phyloP scores from a whole-genome alignment of 2,888 invertebrate genomes.

The Dendrolimus pini region DNA sequence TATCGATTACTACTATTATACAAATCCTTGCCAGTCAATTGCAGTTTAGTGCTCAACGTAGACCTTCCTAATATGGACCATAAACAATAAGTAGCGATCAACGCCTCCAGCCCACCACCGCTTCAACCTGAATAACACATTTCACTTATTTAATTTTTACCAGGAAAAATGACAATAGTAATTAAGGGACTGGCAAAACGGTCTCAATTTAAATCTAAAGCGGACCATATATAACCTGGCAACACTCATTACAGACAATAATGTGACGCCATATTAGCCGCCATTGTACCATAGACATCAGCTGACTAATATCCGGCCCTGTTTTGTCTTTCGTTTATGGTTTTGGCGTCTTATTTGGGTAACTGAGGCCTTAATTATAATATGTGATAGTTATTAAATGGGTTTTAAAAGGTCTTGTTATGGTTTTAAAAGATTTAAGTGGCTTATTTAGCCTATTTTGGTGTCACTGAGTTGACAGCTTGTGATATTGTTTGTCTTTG shows the following conservation, averaged over 20 bases:
- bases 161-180: neutral
- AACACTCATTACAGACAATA: neutral
- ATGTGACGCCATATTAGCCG: constrained; percentile 29
- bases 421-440: neutral
- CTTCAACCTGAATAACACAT: too few species aligned
- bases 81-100: too few species aligned
- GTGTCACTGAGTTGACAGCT: too few species aligned
- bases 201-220: neutral
- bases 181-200: neutral
- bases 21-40: too few species aligned
- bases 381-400: constrained; percentile 9
- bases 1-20: too few species aligned
- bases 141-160: too few species aligned
- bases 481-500: too few species aligned
- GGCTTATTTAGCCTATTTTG: too few species aligned
- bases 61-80: too few species aligned
- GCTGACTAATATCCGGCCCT: constrained; percentile 46
- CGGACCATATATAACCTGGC: constrained; percentile 14
- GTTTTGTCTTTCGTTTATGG: constrained; percentile 27
- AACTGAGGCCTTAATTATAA: constrained; percentile 15
- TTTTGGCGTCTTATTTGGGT: constrained; percentile 21
- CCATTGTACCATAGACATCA: constrained; percentile 37
- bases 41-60: too few species aligned
- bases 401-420: constrained; percentile 1
- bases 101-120: too few species aligned